Evolutionary conservation across 1,140 invertebrate genomes (phyloP).

Genomic region (Orius laevigatus): DNA sequence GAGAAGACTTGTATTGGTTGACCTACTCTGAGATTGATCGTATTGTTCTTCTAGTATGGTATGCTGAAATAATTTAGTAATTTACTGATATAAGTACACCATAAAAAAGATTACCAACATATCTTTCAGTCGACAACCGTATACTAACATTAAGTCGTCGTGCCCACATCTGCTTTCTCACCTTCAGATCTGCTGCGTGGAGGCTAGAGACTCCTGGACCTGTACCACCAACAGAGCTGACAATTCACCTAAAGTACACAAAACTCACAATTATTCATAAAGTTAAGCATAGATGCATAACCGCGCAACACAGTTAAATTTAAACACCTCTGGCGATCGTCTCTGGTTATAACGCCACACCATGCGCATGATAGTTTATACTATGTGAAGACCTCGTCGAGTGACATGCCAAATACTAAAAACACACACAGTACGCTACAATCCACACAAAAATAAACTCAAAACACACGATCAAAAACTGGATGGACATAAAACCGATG

Average conservation of each 20-base stretch:
- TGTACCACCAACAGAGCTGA: constrained; percentile 99
- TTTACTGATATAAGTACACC: too few relatives aligned
- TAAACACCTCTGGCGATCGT: constrained; percentile 71
- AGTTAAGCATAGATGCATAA: too few relatives aligned
- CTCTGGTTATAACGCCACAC: constrained; percentile 97
- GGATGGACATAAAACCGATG: neutral
- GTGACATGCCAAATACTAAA: constrained; percentile 93
- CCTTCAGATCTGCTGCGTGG: constrained; percentile 99
- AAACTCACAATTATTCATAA: too few relatives aligned
- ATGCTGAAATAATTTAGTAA: constrained; percentile 52
- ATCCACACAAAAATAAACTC: neutral
- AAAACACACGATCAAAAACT: too few relatives aligned
- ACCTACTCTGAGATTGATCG: too few relatives aligned
- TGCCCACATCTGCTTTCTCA: constrained; percentile 98
- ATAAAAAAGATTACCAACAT: constrained; percentile 60
- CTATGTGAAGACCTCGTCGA: constrained; percentile 98
- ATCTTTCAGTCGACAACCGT: constrained; percentile 97
- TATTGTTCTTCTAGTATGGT: constrained; percentile 89
- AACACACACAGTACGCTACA: constrained; percentile 19
- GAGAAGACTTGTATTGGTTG: constrained; percentile 90
- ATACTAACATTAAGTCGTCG: constrained; percentile 97
- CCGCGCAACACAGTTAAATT: too few relatives aligned
- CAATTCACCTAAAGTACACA: too few relatives aligned
- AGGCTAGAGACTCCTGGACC: constrained; percentile 97
- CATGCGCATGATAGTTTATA: constrained; percentile 98